Conservation (phyloP, 2,113 vertebrate genomes). For the Etheostoma cragini region DNA sequence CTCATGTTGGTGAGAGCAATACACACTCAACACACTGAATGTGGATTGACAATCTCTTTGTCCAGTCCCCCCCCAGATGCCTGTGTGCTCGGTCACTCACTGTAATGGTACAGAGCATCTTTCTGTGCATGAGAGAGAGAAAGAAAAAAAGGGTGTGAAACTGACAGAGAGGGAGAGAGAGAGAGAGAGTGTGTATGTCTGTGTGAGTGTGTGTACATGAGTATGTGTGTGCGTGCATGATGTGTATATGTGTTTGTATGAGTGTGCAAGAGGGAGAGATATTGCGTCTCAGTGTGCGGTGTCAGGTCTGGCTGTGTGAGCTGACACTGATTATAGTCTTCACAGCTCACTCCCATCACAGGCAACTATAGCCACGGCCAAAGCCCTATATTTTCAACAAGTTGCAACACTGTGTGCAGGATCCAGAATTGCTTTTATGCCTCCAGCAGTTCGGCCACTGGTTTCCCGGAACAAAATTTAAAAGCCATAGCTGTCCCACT, state of each 20-base stretch:
- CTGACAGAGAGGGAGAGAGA: not conserved
- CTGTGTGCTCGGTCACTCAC: constrained; percentile 72
- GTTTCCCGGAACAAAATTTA: constrained; percentile 60
- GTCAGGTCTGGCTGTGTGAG: constrained; percentile 82
- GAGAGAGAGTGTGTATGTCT: constrained; percentile 23
- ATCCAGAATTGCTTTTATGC: constrained; percentile 73
- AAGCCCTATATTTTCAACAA: constrained; percentile 80
- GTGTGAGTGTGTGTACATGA: constrained; percentile 43
- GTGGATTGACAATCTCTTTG: constrained; percentile 78
- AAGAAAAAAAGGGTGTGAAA: too few species aligned
- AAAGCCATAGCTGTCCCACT: constrained; percentile 26
- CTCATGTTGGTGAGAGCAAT: constrained; percentile 50
- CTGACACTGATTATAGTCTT: constrained; percentile 86
- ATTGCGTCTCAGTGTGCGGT: constrained; percentile 78
- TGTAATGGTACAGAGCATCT: constrained; percentile 59
- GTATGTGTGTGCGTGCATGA: constrained; percentile 24
- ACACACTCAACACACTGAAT: constrained; percentile 66
- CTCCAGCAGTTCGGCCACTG: constrained; percentile 62
- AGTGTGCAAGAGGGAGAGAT: constrained; percentile 63
- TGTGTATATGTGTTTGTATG: constrained; percentile 16
- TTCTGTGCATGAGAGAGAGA: constrained; percentile 36
- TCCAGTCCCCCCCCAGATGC: constrained; percentile 57
- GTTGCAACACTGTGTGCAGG: constrained; percentile 75
- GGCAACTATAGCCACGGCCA: constrained; percentile 75
- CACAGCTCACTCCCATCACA: constrained; percentile 81